phyloP scores from a whole-genome alignment of 1,140 invertebrate genomes.

The Gyrodactylus bullatarudis region DNA sequence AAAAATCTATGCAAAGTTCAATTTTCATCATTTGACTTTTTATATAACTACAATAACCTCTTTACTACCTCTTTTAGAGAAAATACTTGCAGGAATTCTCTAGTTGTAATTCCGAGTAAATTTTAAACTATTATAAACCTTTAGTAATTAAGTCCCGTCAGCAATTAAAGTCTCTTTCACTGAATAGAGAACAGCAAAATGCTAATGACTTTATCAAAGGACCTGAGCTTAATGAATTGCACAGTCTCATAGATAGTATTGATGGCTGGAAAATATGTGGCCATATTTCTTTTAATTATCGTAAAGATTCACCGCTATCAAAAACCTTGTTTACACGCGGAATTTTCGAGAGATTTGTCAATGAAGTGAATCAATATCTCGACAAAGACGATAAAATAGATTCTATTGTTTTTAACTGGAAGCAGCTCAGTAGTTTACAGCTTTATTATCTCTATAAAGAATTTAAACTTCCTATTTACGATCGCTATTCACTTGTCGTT shows the following conservation, averaged over 20 bases:
- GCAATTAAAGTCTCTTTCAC: background rate
- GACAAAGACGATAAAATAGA: background rate
- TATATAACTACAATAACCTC: background rate
- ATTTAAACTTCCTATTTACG: background rate
- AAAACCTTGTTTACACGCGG: background rate
- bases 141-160: background rate
- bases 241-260: background rate
- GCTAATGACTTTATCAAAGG: background rate
- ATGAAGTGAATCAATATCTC: background rate
- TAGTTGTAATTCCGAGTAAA: background rate
- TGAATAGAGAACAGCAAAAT: too few relatives aligned
- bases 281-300: background rate
- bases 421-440: background rate
- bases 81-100: background rate
- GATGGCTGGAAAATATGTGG: background rate
- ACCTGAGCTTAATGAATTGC: background rate
- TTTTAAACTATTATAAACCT: background rate
- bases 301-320: background rate
- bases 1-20: background rate
- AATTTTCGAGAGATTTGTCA: background rate
- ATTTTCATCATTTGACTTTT: background rate
- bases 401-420: background rate
- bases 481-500: background rate
- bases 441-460: background rate
- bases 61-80: background rate